These are phyloP conservation scores for Strigamia maritima DNA, from an alignment of 2,888 invertebrate species.

Conservation along the genomic window DNA sequence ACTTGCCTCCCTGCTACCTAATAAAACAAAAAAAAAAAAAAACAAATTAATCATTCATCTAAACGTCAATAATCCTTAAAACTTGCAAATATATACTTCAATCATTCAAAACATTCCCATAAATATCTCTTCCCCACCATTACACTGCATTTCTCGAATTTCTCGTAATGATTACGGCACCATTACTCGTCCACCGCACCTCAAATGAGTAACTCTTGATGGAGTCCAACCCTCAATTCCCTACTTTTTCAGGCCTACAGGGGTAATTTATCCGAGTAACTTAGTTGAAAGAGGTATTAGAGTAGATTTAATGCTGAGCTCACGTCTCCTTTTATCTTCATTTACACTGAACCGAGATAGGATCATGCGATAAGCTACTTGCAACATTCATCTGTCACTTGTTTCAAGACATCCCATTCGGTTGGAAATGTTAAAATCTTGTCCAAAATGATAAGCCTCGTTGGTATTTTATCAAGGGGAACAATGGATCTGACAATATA, in stretches of 20 bases:
- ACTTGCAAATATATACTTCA: no score
- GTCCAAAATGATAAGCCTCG: not conserved
- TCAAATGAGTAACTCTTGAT: not conserved
- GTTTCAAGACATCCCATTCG: not conserved
- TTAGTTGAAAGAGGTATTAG: not conserved
- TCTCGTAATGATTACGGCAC: not conserved
- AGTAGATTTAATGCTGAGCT: constrained; percentile 15
- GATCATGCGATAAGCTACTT: not conserved
- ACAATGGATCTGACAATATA: not conserved
- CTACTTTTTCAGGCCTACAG: constrained; percentile 12
- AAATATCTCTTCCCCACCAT: no score
- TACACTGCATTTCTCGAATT: not conserved
- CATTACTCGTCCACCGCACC: not conserved
- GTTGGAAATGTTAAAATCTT: not conserved
- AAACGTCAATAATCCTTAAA: not conserved
- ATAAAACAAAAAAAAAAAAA: constrained; percentile 45
- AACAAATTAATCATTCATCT: not conserved
- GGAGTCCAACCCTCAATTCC: not conserved
- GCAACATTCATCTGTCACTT: not conserved
- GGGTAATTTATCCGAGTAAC: not conserved
- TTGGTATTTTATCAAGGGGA: not conserved
- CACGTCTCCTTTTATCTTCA: constrained; percentile 12
- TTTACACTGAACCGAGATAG: not conserved
- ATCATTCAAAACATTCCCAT: no score
- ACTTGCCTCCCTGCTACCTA: constrained; percentile 87